phyloP scores from a whole-genome alignment of 2,797 vertebrate species.

The Eulemur coronatus region DNA sequence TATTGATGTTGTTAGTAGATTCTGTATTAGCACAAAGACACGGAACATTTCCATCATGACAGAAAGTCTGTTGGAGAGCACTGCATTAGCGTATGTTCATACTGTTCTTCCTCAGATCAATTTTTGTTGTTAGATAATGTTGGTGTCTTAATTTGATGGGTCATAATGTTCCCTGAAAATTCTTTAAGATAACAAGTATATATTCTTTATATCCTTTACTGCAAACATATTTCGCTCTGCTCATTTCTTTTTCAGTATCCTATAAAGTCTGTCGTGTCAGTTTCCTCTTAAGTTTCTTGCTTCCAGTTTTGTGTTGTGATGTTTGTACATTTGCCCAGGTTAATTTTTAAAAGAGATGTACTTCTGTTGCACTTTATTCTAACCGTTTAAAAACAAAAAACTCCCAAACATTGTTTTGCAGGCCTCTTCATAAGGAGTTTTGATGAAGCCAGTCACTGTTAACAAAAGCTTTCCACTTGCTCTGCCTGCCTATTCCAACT shows the following conservation, averaged over 20 bases:
- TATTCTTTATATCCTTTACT: background rate
- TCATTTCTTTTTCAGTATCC: background rate
- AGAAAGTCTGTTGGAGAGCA: background rate
- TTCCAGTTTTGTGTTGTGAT: constrained; percentile 27
- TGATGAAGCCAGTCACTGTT: background rate
- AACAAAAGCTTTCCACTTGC: background rate
- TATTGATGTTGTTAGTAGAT: background rate
- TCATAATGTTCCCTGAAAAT: background rate
- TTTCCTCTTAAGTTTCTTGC: constrained; percentile 22
- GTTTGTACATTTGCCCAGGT: background rate
- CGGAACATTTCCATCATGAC: background rate
- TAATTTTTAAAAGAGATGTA: background rate
- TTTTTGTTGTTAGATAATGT: background rate
- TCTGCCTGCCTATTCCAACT: background rate
- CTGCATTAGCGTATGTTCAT: background rate
- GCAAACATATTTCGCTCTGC: background rate
- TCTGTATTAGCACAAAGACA: background rate
- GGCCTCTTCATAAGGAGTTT: background rate
- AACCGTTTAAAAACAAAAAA: background rate
- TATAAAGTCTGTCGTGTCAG: background rate
- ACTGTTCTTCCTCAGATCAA: background rate
- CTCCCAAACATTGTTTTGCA: background rate
- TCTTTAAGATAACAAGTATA: background rate
- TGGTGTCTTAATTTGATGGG: background rate
- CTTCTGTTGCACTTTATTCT: background rate